phyloP scores from a whole-genome alignment of 2,888 invertebrate genomes.

The Actias luna region DNA sequence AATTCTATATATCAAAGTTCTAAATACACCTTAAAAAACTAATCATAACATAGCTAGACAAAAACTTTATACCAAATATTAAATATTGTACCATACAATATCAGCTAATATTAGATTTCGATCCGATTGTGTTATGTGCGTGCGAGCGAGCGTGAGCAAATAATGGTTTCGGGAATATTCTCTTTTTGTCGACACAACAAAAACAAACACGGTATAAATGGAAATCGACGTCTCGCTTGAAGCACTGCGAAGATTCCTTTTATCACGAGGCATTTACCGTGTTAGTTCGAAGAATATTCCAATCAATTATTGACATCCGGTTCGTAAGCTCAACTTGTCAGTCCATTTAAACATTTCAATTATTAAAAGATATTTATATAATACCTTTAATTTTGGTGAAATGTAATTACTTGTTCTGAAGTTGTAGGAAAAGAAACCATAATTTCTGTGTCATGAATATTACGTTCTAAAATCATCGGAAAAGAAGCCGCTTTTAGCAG shows the following conservation, averaged over 20 bases:
- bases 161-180: conserved; percentile 15
- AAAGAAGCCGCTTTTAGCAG: too few species aligned
- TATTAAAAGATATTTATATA: too few species aligned
- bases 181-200: background rate
- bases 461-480: too few species aligned
- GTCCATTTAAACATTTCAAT: background rate
- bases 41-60: background rate
- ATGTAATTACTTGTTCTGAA: too few species aligned
- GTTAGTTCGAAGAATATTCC: background rate
- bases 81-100: background rate
- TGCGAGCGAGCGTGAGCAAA: conserved; percentile 15
- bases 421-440: too few species aligned
- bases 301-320: background rate
- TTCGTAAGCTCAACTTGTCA: background rate
- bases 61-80: background rate
- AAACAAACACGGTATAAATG: conserved; percentile 13
- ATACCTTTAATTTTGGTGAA: background rate
- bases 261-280: background rate
- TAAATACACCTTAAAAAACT: background rate
- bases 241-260: background rate
- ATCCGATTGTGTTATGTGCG: conserved; percentile 13
- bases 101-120: conserved; percentile 15
- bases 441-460: too few species aligned
- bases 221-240: background rate
- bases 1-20: too few species aligned